These are phyloP conservation scores for Campylomormyrus tamandua DNA, from an alignment of 2,113 vertebrate genomes.

Conservation along the genomic window DNA sequence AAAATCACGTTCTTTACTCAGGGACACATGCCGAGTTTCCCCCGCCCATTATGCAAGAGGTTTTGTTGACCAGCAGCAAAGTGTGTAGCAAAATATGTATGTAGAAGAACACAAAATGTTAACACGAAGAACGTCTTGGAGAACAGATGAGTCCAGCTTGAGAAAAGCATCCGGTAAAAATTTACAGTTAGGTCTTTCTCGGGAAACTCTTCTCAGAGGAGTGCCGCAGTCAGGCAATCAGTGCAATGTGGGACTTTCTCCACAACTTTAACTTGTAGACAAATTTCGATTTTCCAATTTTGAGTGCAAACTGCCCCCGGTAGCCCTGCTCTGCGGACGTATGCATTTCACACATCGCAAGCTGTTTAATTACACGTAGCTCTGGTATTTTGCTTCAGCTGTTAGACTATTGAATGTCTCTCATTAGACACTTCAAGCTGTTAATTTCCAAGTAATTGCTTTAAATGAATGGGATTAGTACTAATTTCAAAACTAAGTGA, in stretches of 20 bases:
- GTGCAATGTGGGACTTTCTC: neutral
- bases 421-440: constrained; percentile 12
- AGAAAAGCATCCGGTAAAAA: neutral
- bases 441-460: constrained; percentile 9
- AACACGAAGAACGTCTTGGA: neutral
- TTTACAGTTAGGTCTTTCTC: neutral
- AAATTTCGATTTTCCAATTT: neutral
- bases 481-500: constrained; percentile 8
- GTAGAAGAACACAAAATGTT: neutral
- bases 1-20: neutral
- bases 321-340: neutral
- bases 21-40: neutral
- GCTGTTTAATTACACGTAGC: constrained; percentile 1
- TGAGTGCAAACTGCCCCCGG: neutral
- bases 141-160: neutral
- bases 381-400: neutral
- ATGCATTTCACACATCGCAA: neutral
- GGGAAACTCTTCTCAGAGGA: neutral
- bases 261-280: neutral
- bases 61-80: neutral
- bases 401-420: neutral
- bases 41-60: neutral
- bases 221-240: neutral
- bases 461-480: neutral
- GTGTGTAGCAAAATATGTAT: neutral